A percentile compares a stretch with the other conserved stretches of the same genome.
Evolutionary conservation across 2,797 vertebrate species (phyloP).

Genomic region (Todus mexicanus): DNA sequence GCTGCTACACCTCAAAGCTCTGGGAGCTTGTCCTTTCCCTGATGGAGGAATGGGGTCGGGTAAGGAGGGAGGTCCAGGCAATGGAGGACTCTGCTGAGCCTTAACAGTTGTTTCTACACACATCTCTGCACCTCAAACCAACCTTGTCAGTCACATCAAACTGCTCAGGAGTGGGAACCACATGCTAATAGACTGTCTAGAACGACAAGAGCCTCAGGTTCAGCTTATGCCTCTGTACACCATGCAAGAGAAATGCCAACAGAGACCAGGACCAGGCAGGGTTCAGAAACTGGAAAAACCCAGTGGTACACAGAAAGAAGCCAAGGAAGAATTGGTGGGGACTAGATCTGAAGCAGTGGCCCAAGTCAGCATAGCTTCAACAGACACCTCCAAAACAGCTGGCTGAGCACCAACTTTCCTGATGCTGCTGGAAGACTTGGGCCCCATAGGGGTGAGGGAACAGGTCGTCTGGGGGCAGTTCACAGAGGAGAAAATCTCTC

Average conservation of each 20-base stretch:
- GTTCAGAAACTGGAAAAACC: not conserved
- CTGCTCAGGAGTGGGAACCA: not conserved
- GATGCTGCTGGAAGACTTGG: not conserved
- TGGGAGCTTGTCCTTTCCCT: not conserved
- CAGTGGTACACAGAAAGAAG: not conserved
- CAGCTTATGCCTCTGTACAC: rapidly evolving
- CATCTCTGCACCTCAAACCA: not conserved
- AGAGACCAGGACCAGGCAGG: not conserved
- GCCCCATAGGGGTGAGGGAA: not conserved
- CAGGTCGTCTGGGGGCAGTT: not conserved
- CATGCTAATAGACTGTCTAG: not conserved
- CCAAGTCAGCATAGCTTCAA: not conserved
- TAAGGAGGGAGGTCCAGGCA: not conserved
- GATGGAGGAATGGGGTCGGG: not conserved
- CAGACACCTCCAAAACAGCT: not conserved
- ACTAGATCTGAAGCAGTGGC: not conserved
- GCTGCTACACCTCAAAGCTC: not conserved
- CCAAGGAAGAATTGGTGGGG: not conserved
- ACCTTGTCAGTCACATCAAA: not conserved
- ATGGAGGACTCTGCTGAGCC: not conserved
- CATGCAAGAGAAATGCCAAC: not conserved
- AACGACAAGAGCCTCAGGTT: not conserved
- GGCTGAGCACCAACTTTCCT: not conserved
- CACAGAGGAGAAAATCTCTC: not conserved
- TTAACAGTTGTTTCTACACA: not conserved